These are phyloP conservation scores for Capromys pilorides DNA, from an alignment of 2,797 vertebrate genomes.

Conservation along the genomic window DNA sequence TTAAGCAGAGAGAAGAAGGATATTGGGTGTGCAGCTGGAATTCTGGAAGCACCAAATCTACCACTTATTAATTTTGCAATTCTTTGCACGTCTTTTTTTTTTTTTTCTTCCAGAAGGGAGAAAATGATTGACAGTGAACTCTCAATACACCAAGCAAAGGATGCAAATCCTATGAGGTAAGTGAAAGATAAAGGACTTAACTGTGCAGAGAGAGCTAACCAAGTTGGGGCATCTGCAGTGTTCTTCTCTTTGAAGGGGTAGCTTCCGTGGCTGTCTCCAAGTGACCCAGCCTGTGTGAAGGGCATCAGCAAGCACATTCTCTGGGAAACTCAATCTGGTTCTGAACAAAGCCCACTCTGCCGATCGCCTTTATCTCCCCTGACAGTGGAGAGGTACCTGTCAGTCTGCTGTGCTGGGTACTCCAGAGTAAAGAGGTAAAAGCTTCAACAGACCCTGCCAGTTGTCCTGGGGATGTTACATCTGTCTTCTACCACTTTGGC, in stretches of 20 bases:
- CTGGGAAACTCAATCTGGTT: neutral
- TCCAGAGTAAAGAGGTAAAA: neutral
- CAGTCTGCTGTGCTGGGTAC: neutral
- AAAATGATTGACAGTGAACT: constrained; percentile 52
- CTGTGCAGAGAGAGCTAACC: neutral
- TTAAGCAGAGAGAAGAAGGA: constrained; percentile 52
- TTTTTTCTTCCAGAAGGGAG: neutral
- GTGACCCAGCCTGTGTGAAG: neutral
- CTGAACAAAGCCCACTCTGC: neutral
- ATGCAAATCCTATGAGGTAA: constrained; percentile 16
- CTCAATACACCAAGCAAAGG: neutral
- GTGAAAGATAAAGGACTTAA: constrained; percentile 34
- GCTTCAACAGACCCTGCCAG: neutral
- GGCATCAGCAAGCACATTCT: neutral
- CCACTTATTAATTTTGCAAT: constrained; percentile 35
- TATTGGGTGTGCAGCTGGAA: constrained; percentile 42
- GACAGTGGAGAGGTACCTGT: neutral
- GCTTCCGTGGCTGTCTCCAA: neutral
- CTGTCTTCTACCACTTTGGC: neutral
- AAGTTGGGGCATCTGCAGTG: neutral
- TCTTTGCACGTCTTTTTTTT: constrained; percentile 44
- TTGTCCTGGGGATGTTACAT: neutral
- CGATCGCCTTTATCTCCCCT: neutral
- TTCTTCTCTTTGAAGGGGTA: neutral
- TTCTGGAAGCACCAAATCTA: constrained; percentile 51